Evolutionary conservation across 2,113 vertebrate species (phyloP).

Genomic region (Cercocebus atys): DNA sequence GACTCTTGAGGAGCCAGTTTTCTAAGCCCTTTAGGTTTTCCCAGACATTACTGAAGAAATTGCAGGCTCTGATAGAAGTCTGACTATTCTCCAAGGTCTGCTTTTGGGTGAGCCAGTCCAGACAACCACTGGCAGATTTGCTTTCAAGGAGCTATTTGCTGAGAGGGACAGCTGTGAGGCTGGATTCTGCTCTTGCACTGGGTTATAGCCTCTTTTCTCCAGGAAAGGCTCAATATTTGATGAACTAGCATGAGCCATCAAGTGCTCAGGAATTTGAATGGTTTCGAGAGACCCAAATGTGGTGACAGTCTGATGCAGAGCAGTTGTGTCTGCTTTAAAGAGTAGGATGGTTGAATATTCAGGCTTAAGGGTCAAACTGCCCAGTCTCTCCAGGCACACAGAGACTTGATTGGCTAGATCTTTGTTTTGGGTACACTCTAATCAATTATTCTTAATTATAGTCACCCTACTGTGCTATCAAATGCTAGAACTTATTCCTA

Average conservation of each 20-base stretch:
- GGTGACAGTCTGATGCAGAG: conserved; percentile 94
- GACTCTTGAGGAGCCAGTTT: conserved; percentile 90
- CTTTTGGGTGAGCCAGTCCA: conserved; percentile 90
- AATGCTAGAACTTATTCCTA: neutral
- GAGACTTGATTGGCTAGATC: conserved; percentile 92
- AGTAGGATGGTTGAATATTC: conserved; percentile 93
- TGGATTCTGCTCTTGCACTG: conserved; percentile 69
- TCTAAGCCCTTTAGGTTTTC: conserved; percentile 92
- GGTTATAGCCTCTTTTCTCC: conserved; percentile 52
- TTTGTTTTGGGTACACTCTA: conserved; percentile 86
- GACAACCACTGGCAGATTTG: conserved; percentile 62
- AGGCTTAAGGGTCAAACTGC: conserved; percentile 90
- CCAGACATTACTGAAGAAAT: conserved; percentile 89
- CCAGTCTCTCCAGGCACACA: conserved; percentile 93
- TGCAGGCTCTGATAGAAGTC: conserved; percentile 78
- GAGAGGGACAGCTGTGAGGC: conserved; percentile 75
- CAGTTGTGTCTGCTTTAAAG: conserved; percentile 91
- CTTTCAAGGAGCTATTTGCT: conserved; percentile 89
- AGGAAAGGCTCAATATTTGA: conserved; percentile 48
- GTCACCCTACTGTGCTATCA: neutral
- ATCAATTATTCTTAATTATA: neutral
- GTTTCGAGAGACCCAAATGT: conserved; percentile 92
- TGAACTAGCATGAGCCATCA: conserved; percentile 59
- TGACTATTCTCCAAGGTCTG: conserved; percentile 80
- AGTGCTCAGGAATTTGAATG: conserved; percentile 79